Percentiles rank a stretch among this genome's conserved stretches.
Conservation (phyloP, 2,888 invertebrate genomes). For the Eumacrocentrus americanus region DNA sequence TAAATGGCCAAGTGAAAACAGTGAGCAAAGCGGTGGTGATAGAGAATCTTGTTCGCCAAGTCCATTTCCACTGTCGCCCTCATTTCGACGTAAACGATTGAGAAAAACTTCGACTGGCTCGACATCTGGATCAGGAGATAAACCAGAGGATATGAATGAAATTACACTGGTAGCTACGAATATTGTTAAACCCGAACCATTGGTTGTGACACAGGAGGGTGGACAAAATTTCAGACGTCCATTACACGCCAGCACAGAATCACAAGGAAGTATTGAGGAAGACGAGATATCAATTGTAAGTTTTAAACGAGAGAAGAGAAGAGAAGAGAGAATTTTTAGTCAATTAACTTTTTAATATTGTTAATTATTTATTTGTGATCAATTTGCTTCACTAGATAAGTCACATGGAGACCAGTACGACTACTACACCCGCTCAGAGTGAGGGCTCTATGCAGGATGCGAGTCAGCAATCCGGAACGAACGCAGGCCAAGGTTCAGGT, state of each 20-base stretch:
- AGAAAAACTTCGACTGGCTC: constrained; percentile 71
- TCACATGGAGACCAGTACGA: constrained; percentile 56
- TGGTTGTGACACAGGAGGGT: constrained; percentile 49
- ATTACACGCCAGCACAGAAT: constrained; percentile 52
- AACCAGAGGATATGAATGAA: constrained; percentile 54
- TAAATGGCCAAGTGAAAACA: constrained; percentile 70
- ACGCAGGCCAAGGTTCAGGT: constrained; percentile 50
- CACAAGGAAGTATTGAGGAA: constrained; percentile 57
- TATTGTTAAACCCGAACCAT: constrained; percentile 55
- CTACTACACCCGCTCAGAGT: constrained; percentile 52
- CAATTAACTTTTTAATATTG: not conserved
- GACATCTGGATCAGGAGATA: constrained; percentile 55
- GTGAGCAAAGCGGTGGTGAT: constrained; percentile 53
- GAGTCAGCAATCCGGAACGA: constrained; percentile 51
- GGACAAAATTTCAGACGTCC: constrained; percentile 50
- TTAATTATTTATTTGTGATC: not conserved
- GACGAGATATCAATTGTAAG: constrained; percentile 58
- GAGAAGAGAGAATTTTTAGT: no score
- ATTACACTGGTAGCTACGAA: constrained; percentile 57
- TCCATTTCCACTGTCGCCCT: constrained; percentile 68
- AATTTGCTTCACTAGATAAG: constrained; percentile 47
- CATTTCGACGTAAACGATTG: constrained; percentile 68
- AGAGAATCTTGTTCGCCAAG: constrained; percentile 56
- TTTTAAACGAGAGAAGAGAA: no score
- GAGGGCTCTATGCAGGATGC: constrained; percentile 55